Conservation (phyloP, 2,888 invertebrate genomes). For the Melanotus villosus region DNA sequence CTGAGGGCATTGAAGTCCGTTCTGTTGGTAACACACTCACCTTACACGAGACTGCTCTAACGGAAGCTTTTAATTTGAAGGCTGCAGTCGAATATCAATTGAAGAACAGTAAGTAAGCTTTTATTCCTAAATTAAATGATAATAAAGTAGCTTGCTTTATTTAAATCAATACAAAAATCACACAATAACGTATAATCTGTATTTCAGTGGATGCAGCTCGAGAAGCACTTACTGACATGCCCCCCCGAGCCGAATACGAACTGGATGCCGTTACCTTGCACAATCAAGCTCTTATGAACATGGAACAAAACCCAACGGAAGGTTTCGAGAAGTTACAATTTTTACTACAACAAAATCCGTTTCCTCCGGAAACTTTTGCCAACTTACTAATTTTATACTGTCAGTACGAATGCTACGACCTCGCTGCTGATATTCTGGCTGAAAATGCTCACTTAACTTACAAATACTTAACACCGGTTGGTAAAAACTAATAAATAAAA, state of each 20-base stretch:
- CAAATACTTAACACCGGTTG: constrained; percentile 90
- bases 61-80: constrained; percentile 98
- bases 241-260: constrained; percentile 96
- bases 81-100: constrained; percentile 98
- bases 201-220: constrained; percentile 87
- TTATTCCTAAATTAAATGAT: background rate
- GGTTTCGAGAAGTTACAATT: constrained; percentile 97
- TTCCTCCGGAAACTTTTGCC: constrained; percentile 97
- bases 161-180: too few species aligned
- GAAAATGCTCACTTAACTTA: constrained; percentile 97
- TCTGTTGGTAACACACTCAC: constrained; percentile 97
- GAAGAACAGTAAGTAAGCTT: constrained; percentile 77
- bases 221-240: constrained; percentile 91
- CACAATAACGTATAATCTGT: too few species aligned
- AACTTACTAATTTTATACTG: constrained; percentile 95
- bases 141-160: too few species aligned
- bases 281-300: constrained; percentile 91
- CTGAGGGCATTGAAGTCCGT: constrained; percentile 91
- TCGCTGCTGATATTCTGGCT: constrained; percentile 97
- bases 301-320: constrained; percentile 89
- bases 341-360: constrained; percentile 94
- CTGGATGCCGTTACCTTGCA: constrained; percentile 97
- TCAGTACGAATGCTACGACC: constrained; percentile 96
- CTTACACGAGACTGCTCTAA: constrained; percentile 94
- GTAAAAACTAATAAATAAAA: background rate